A percentile compares a stretch with the other conserved stretches of the same genome.
Conservation (phyloP, 2,797 vertebrate species). For the Kryptopterus vitreolus region DNA sequence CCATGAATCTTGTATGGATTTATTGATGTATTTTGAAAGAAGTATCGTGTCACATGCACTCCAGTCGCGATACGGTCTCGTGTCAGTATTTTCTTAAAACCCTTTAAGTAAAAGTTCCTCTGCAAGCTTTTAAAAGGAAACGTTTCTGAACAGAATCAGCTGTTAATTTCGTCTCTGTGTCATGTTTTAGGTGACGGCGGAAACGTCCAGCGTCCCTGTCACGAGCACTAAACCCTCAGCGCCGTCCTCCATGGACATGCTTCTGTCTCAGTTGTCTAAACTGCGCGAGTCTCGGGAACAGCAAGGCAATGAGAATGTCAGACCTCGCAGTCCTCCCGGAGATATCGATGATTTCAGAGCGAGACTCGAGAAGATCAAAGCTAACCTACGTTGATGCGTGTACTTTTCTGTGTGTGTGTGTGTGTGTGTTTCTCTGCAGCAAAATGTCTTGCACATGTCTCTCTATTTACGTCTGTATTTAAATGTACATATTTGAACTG, state of each 20-base stretch:
- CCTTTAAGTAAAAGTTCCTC: too few relatives aligned
- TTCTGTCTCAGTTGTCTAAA: constrained; percentile 94
- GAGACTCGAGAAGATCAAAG: constrained; percentile 97
- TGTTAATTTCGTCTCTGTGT: not conserved
- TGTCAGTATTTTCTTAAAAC: too few relatives aligned
- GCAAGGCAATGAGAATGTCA: constrained; percentile 67
- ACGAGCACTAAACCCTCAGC: constrained; percentile 81
- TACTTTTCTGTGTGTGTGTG: not conserved
- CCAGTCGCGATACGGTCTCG: too few relatives aligned
- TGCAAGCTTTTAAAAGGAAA: too few relatives aligned
- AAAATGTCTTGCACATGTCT: too few relatives aligned
- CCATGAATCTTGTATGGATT: too few relatives aligned
- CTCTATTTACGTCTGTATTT: not conserved
- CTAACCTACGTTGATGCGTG: constrained; percentile 69
- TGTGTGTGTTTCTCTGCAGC: not conserved
- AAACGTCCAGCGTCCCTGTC: constrained; percentile 78
- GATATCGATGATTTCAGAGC: constrained; percentile 98
- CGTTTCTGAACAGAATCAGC: too few relatives aligned
- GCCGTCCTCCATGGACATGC: constrained; percentile 94
- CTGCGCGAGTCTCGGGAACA: constrained; percentile 92
- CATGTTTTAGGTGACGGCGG: constrained; percentile 41
- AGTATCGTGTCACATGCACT: too few relatives aligned
- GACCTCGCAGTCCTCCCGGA: constrained; percentile 74
- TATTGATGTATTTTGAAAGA: too few relatives aligned
- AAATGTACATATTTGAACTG: not conserved